A percentile compares a stretch with the other conserved stretches of the same genome.
Evolutionary conservation across 1,140 invertebrate species (phyloP).

Genomic region (Asobara japonica): DNA sequence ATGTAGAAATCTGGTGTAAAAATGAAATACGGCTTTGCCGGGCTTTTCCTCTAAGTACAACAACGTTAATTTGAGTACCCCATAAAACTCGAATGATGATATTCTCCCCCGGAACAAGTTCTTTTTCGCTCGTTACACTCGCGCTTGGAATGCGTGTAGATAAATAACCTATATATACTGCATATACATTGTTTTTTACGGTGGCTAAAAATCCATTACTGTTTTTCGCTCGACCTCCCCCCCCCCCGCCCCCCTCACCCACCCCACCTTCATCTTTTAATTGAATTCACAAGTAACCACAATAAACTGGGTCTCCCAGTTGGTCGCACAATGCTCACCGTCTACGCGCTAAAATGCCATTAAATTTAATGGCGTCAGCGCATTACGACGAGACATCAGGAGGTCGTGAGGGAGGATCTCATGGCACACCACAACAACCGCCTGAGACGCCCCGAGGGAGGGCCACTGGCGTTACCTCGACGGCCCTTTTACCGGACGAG

Average conservation of each 20-base stretch:
- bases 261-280: conserved; percentile 12
- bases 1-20: no score
- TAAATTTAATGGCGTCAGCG: conserved; percentile 37
- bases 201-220: no score
- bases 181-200: no score
- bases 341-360: conserved; percentile 32
- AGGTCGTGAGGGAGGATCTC: neutral
- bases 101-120: no score
- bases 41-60: no score
- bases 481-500: neutral
- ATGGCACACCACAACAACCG: neutral
- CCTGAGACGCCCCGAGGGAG: neutral
- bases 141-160: no score
- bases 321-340: neutral
- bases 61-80: no score
- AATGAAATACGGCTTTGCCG: no score
- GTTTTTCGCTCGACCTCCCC: no score
- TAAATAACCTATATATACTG: no score
- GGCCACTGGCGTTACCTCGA: neutral
- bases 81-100: no score
- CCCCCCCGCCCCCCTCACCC: neutral
- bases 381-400: conserved; percentile 14
- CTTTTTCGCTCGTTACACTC: no score
- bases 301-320: conserved; percentile 22
- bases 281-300: conserved; percentile 21